Conservation (phyloP, 2,113 vertebrate genomes). For the Menura novaehollandiae region DNA sequence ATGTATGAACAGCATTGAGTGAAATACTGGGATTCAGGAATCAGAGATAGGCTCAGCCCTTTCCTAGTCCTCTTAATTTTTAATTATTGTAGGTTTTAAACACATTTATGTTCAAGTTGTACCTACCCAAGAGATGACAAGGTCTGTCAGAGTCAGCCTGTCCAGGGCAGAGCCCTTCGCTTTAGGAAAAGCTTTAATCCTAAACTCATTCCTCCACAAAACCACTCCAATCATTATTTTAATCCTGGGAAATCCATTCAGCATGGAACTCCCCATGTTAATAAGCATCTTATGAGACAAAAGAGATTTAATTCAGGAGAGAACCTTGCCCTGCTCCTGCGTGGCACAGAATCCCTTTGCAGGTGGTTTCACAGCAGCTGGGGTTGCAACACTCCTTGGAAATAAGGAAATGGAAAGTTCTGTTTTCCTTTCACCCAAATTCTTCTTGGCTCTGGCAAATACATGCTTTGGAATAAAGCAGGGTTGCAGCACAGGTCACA, state of each 20-base stretch:
- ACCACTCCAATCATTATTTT: not conserved
- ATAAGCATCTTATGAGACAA: not conserved
- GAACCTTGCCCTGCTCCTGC: not conserved
- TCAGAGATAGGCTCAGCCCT: not conserved
- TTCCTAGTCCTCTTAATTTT: not conserved
- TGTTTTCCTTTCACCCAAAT: not conserved
- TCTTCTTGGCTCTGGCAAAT: not conserved
- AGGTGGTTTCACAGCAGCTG: not conserved
- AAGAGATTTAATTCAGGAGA: not conserved
- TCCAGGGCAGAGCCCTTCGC: not conserved
- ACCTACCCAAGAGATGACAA: slow-evolving; percentile 29
- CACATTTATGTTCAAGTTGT: not conserved
- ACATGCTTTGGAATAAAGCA: not conserved
- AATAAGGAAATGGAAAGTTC: slow-evolving; percentile 3
- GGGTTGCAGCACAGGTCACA: not conserved
- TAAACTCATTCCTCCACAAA: not conserved
- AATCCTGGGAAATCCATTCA: not conserved
- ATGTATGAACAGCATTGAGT: not conserved
- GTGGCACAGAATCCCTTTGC: not conserved
- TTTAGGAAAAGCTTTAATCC: not conserved
- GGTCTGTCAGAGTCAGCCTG: not conserved
- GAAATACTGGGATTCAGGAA: not conserved
- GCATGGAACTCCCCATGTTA: not conserved
- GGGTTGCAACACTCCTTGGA: not conserved
- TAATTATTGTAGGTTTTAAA: not conserved